Evolutionary conservation across 2,888 invertebrate genomes (phyloP), one percentile per base, ranked within the genome.

Genomic region (Diadromus collaris): DNA sequence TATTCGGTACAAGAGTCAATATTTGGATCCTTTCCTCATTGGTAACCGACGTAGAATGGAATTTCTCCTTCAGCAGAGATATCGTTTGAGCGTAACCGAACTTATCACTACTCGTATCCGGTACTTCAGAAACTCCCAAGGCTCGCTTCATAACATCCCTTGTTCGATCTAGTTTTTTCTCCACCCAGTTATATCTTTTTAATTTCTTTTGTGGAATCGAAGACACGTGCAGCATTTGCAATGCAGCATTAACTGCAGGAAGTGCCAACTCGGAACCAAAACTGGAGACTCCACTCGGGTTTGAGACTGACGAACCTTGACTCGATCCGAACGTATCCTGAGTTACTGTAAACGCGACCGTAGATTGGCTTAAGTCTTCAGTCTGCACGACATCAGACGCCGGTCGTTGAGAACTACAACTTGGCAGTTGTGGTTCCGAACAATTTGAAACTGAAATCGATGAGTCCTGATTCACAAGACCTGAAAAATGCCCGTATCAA

Each of bases 131-230:
- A 6, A 51, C 24, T 16, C n/a, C 13, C 34, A 48, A n/a, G 1
- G n/a, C 19, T 21, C 10, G 41, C 13, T 21, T 10, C 16, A 51
- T 48, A 6, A 46, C n/a, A 65, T 65, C 16, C 3, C 1, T 65
- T 6, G 51, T 46, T 19, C 19, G 19, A 21, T 61, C 7, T 21
- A 61, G 19, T 38, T 61, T 61, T 3, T 21, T 21, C 34, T 61
- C 60, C 34, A 38, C 38, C 60, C 60, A 61, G 16, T 7, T 38
- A 6, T 19, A 38, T 9, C 10, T 1, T 65, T 51, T 65, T 0
- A 65, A 29, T 46, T 34, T 46, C 16, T 65, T 65, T 44, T 19
- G 24, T 44, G 64, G 46, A 29, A 64, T 64, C 27, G 44, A 44
- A 7, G 44, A 44, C 1, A 27, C 27, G 6, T 64, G 41, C 44